A percentile compares a stretch with the other conserved stretches of the same genome.
phyloP scores from a whole-genome alignment of 2,113 vertebrate genomes.

The Capra hircus region DNA sequence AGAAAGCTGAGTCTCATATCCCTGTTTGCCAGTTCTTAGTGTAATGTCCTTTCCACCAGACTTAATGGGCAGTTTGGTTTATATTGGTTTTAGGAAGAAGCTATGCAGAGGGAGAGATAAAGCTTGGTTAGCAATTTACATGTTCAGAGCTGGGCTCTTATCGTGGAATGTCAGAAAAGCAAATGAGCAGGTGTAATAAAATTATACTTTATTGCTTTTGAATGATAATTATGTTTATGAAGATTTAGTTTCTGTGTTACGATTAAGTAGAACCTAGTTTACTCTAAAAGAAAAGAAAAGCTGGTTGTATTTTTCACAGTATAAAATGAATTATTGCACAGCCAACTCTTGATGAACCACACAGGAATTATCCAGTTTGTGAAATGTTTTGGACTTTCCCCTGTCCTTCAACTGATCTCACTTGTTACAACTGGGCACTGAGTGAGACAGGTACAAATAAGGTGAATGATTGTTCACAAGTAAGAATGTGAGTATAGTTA shows the following conservation, averaged over 20 bases:
- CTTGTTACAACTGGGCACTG: neutral
- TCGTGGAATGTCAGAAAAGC: slow-evolving; percentile 41
- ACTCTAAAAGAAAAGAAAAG: slow-evolving; percentile 19
- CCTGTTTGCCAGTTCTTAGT: neutral
- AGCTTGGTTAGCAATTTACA: slow-evolving; percentile 19
- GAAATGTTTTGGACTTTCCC: neutral
- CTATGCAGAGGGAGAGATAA: slow-evolving; percentile 24
- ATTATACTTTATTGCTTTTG: slow-evolving; percentile 50
- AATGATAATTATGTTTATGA: slow-evolving; percentile 46
- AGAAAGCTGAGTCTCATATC: neutral
- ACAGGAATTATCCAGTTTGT: neutral
- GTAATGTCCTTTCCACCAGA: neutral
- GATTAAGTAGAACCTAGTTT: slow-evolving; percentile 21
- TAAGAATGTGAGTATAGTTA: neutral
- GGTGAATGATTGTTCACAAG: neutral
- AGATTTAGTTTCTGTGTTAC: slow-evolving; percentile 29
- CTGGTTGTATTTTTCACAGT: neutral
- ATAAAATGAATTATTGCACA: neutral
- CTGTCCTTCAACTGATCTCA: neutral
- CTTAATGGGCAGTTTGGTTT: neutral
- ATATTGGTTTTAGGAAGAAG: neutral
- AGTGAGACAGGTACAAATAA: neutral
- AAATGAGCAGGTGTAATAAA: slow-evolving; percentile 55
- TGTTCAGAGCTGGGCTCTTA: slow-evolving; percentile 40
- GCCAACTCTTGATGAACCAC: slow-evolving; percentile 22